Conservation (phyloP, 1,140 invertebrate genomes). For the Eupristina koningsbergeri region DNA sequence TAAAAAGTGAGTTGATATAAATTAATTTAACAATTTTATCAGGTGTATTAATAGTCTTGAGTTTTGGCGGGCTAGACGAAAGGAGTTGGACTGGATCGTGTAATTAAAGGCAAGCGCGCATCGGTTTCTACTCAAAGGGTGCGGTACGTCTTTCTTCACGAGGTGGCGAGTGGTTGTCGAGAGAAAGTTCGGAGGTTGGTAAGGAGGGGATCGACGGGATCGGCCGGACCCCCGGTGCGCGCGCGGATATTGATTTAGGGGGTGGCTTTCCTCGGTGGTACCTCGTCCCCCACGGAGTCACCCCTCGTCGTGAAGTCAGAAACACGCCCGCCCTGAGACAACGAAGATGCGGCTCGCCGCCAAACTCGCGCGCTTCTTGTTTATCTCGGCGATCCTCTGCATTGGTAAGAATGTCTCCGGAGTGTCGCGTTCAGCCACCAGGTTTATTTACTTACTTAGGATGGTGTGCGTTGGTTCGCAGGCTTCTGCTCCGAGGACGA, state of each 20-base stretch:
- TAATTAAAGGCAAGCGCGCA: no score
- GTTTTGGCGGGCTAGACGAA: no score
- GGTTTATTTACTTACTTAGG: neutral
- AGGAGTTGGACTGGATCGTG: no score
- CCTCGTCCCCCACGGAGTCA: neutral
- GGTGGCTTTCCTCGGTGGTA: constrained; percentile 36
- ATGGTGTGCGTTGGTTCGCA: constrained; percentile 57
- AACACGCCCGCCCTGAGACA: constrained; percentile 26
- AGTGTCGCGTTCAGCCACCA: no score
- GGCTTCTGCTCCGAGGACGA: constrained; percentile 92
- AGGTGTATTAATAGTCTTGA: no score
- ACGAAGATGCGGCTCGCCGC: constrained; percentile 30
- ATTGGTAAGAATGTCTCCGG: no score
- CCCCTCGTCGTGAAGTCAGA: constrained; percentile 11
- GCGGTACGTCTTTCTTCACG: no score
- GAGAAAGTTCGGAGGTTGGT: no score
- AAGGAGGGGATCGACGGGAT: constrained; percentile 6
- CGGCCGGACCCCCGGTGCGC: constrained; percentile 17
- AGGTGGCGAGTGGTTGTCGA: no score
- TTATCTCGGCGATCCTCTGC: constrained; percentile 43
- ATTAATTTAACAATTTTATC: no score
- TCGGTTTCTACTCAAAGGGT: no score
- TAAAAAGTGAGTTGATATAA: no score
- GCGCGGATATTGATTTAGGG: constrained; percentile 49
- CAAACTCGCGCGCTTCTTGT: constrained; percentile 12